phyloP scores from a whole-genome alignment of 2,888 invertebrate species.

The Drosophila mimetica region DNA sequence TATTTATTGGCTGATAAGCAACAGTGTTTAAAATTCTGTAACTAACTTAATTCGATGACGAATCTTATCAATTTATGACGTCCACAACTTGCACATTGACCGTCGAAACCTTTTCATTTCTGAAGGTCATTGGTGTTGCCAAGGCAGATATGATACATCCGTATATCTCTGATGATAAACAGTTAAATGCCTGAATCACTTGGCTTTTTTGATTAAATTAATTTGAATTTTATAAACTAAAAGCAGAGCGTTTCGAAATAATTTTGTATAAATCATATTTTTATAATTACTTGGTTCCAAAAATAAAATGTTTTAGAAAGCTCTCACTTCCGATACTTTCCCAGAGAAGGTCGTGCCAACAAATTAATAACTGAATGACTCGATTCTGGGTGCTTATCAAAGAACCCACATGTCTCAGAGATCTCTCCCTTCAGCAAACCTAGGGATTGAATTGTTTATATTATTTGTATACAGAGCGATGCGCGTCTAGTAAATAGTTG shows the following conservation, averaged over 20 bases:
- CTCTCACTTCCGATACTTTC: background rate
- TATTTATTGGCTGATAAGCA: constrained; percentile 11
- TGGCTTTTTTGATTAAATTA: background rate
- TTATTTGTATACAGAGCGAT: constrained; percentile 10
- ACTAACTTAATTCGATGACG: constrained; percentile 33
- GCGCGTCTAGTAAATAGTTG: constrained; percentile 27
- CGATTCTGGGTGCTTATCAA: constrained; percentile 9
- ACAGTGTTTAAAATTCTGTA: constrained; percentile 17
- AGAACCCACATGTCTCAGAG: background rate
- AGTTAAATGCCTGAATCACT: constrained; percentile 5
- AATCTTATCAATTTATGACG: constrained; percentile 31
- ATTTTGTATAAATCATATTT: background rate
- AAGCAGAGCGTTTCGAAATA: background rate
- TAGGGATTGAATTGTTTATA: constrained; percentile 9
- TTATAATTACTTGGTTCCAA: background rate
- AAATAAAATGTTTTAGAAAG: background rate
- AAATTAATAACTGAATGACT: background rate
- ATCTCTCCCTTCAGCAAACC: background rate
- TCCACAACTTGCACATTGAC: constrained; percentile 32
- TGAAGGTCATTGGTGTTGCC: constrained; percentile 32
- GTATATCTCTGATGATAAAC: constrained; percentile 22
- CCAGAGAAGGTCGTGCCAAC: constrained; percentile 1
- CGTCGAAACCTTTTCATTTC: constrained; percentile 13
- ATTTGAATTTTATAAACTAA: background rate
- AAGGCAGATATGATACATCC: constrained; percentile 30